Evolutionary conservation across 2,888 invertebrate species (phyloP), one percentile per base, ranked within the genome.

Genomic region (Eumacrocentrus americanus): DNA sequence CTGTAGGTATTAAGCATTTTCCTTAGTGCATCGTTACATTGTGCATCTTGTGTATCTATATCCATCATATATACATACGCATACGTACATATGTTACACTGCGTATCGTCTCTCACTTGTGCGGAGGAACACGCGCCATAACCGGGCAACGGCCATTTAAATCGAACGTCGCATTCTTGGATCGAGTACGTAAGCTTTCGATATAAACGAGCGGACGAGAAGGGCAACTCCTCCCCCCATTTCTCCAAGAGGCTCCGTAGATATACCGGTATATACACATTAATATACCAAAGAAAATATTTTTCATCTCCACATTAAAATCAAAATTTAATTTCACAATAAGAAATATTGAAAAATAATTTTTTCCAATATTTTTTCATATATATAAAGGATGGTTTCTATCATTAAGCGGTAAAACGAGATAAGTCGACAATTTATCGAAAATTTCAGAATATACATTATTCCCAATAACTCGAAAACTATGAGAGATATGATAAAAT

Each of bases 151-250:
- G 46, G 56, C 62, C 63, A 60, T 65, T 65, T 63, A 58, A 60
- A 65, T 65, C 63, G 58, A 60, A 42, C 62, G 50, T 60, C 52
- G 58, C 65, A 67, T 67, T 65, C 67, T 63, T 61, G 58, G 37
- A 58, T 57, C 38, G 55, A 48, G 62, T 65, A 67, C 66, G 66
- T 66, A 63, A 64, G 58, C 58, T 40, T 60, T 56, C 63, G 56
- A 57, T 63, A 57, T 59, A 59, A 48, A 58, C 20, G 23, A 20
- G 47, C 11, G 46, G 12, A 48, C 34, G 20, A 18, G 40, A 48
- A 50, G 42, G 34, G 42, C 47, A 46, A 60, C 6, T 38, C 20
- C 9, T 50, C 16, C 18, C n/a, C 16, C 9, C 29, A 18, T 12
- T 0, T n/a, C 35, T 34, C 20, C 12, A 18, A 11, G 3, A n/a